These are phyloP conservation scores for Blastomussa wellsi DNA, from an alignment of 92 coral and sea anemone genomes.

Conservation along the genomic window DNA sequence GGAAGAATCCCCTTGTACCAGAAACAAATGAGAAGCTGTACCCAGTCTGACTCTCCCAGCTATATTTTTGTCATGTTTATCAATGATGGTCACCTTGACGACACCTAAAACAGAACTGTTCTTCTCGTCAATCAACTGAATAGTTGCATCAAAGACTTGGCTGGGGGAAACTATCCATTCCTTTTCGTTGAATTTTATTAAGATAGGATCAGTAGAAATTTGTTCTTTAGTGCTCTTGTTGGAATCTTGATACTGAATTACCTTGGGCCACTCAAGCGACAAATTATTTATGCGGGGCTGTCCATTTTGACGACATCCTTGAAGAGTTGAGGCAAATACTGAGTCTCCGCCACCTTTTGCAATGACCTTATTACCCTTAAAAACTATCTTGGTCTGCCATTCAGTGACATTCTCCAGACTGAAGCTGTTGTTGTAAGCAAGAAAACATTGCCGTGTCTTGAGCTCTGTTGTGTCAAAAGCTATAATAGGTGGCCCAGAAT, in stretches of 20 bases:
- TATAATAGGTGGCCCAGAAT: conserved; percentile 75
- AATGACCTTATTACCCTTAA: conserved; percentile 50
- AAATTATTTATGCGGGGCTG: conserved; percentile 12
- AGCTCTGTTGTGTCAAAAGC: conserved; percentile 79
- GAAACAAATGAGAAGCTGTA: conserved; percentile 74
- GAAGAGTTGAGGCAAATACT: conserved; percentile 63
- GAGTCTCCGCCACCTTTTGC: conserved; percentile 51
- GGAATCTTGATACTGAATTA: neutral
- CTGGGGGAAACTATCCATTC: conserved; percentile 86
- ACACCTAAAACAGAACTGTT: conserved; percentile 79
- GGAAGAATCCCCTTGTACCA: conserved; percentile 53
- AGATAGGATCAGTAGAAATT: conserved; percentile 61
- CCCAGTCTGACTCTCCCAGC: conserved; percentile 35
- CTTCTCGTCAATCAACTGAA: conserved; percentile 83
- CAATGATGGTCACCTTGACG: conserved; percentile 48
- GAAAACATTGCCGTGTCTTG: conserved; percentile 70
- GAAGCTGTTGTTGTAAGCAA: conserved; percentile 56
- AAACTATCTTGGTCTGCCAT: conserved; percentile 61
- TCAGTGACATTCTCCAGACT: conserved; percentile 10
- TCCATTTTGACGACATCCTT: conserved; percentile 52
- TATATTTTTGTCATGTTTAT: conserved; percentile 5
- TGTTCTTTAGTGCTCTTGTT: neutral
- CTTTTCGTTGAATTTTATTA: conserved; percentile 44
- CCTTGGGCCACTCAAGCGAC: neutral
- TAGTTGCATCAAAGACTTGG: conserved; percentile 67